Evolutionary conservation across 1,140 invertebrate species (phyloP).

Genomic region (Drosophila nigromelanica): DNA sequence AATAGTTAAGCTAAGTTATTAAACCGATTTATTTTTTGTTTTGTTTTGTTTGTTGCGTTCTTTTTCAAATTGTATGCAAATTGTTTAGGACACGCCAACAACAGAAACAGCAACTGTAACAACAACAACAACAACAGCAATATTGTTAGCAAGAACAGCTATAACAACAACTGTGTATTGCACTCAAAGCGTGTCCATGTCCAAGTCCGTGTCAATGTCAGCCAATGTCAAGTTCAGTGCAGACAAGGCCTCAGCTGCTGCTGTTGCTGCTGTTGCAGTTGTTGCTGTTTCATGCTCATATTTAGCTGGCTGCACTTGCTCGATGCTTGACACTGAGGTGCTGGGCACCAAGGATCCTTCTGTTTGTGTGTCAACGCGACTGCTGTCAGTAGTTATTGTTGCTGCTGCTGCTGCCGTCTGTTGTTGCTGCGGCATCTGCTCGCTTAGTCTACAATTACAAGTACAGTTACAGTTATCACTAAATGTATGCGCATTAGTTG

Average conservation of each 20-base stretch:
- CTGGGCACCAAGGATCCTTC: slow-evolving; percentile 62
- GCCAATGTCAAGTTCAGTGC: slow-evolving; percentile 74
- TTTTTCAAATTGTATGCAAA: slow-evolving; percentile 59
- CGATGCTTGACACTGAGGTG: slow-evolving; percentile 76
- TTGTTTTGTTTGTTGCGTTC: slow-evolving; percentile 4
- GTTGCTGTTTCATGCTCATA: slow-evolving; percentile 12
- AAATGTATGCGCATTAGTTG: slow-evolving; percentile 79
- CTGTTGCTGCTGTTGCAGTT: background rate
- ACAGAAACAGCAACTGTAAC: slow-evolving; percentile 36
- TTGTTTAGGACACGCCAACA: slow-evolving; percentile 47
- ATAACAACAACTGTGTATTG: slow-evolving; percentile 10
- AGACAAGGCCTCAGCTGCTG: slow-evolving; percentile 46
- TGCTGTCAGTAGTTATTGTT: slow-evolving; percentile 42
- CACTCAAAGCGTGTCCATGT: slow-evolving; percentile 55
- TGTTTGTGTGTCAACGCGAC: slow-evolving; percentile 24
- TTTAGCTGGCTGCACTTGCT: slow-evolving; percentile 61
- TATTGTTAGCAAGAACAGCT: background rate
- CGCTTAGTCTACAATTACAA: slow-evolving; percentile 78
- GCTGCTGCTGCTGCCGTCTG: slow-evolving; percentile 24
- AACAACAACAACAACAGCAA: slow-evolving; percentile 8
- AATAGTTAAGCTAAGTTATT: slow-evolving; percentile 50
- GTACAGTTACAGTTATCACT: slow-evolving; percentile 81
- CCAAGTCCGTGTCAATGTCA: slow-evolving; percentile 58
- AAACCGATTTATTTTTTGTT: slow-evolving; percentile 6
- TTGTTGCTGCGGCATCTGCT: slow-evolving; percentile 25